phyloP scores from a whole-genome alignment of 2,113 vertebrate genomes.

The Antigone vipio region DNA sequence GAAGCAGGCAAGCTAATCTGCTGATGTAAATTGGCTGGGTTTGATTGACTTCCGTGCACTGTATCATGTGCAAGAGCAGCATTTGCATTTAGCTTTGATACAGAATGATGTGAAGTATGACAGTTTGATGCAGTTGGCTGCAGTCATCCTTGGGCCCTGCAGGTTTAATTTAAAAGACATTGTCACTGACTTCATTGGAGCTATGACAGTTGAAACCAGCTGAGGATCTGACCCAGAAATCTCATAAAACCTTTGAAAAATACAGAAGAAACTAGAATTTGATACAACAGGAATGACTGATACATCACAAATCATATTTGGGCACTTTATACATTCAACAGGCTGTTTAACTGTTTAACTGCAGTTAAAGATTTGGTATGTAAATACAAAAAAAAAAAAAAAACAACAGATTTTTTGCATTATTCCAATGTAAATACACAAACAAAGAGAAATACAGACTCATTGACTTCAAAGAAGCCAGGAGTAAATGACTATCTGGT shows the following conservation, averaged over 20 bases:
- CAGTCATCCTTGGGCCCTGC: neutral
- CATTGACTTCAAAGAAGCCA: neutral
- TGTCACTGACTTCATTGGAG: neutral
- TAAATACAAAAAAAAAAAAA: neutral
- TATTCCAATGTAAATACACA: neutral
- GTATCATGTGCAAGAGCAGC: neutral
- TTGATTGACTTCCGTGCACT: neutral
- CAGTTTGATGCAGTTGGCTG: neutral
- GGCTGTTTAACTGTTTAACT: neutral
- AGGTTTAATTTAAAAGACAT: conserved; percentile 34
- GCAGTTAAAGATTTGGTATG: neutral
- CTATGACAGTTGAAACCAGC: neutral
- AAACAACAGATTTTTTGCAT: neutral
- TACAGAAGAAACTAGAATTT: neutral
- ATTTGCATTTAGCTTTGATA: conserved; percentile 31
- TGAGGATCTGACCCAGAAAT: conserved; percentile 13
- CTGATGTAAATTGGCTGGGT: neutral
- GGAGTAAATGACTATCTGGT: neutral
- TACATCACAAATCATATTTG: neutral
- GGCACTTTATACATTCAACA: neutral
- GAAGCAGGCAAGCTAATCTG: neutral
- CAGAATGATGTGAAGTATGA: neutral
- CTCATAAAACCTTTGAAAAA: neutral
- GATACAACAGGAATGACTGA: neutral
- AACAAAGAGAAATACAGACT: neutral